Conservation (phyloP, 1,140 invertebrate genomes). For the Stratiolaelaps scimitus region DNA sequence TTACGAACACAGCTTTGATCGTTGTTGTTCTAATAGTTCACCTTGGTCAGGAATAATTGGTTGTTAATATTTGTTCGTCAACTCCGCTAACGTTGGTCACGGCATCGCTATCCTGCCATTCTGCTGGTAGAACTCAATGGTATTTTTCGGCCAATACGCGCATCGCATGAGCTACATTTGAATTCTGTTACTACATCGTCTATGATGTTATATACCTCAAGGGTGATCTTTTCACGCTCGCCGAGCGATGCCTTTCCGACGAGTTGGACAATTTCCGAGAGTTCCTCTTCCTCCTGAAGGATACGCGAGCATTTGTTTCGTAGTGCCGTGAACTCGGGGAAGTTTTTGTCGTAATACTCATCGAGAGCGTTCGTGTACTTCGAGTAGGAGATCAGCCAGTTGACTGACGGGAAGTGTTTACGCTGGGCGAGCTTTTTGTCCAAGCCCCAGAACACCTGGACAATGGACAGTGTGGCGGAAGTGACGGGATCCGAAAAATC, state of each 20-base stretch:
- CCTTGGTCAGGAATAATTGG: too few relatives aligned
- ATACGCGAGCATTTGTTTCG: conserved; percentile 43
- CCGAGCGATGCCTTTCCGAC: conserved; percentile 98
- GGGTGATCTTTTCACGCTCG: conserved; percentile 96
- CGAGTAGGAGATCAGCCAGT: conserved; percentile 99
- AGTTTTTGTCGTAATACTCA: conserved; percentile 98
- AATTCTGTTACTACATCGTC: too few relatives aligned
- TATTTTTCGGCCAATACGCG: too few relatives aligned
- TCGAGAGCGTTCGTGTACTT: conserved; percentile 97
- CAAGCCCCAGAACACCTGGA: conserved; percentile 96
- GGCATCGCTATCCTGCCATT: too few relatives aligned
- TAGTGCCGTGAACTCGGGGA: conserved; percentile 88
- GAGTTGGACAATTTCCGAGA: conserved; percentile 98
- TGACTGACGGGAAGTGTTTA: conserved; percentile 99
- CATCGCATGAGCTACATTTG: too few relatives aligned
- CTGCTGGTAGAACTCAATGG: too few relatives aligned
- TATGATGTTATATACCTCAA: conserved; percentile 50
- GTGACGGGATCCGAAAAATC: conserved; percentile 99
- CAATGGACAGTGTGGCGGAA: conserved; percentile 95
- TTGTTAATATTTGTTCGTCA: too few relatives aligned
- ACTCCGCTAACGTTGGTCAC: too few relatives aligned
- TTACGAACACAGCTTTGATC: too few relatives aligned
- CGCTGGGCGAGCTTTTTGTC: conserved; percentile 98
- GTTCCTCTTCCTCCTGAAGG: conserved; percentile 91
- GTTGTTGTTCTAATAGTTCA: too few relatives aligned